These are phyloP conservation scores for Arctocebus calabarensis DNA, from an alignment of 2,797 vertebrate genomes.

Conservation along the genomic window DNA sequence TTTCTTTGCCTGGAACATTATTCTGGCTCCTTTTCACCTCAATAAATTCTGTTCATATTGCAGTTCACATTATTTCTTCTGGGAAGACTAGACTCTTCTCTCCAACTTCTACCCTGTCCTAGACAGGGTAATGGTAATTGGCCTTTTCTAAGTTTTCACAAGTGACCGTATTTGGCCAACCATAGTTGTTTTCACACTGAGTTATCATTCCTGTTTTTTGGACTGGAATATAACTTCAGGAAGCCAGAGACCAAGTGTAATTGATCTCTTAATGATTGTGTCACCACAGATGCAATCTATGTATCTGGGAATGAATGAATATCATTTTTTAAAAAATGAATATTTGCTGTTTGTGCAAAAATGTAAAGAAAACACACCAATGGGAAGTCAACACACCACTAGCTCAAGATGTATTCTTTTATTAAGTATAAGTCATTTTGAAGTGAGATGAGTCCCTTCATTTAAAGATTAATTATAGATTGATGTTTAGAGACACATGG, in stretches of 20 bases:
- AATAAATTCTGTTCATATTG: background rate
- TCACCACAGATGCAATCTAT: background rate
- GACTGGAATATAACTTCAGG: slow-evolving; percentile 56
- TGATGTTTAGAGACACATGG: background rate
- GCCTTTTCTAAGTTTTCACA: background rate
- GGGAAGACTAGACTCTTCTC: background rate
- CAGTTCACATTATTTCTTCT: background rate
- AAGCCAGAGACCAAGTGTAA: background rate
- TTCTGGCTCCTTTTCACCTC: background rate
- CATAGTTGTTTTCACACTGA: background rate
- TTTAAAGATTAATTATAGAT: background rate
- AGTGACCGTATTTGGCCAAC: background rate
- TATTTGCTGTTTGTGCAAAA: background rate
- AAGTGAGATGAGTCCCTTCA: background rate
- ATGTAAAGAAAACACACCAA: background rate
- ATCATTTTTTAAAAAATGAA: background rate
- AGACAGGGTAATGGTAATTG: background rate
- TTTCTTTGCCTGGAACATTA: background rate
- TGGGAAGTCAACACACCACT: background rate
- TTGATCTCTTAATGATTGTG: background rate
- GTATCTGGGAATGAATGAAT: background rate
- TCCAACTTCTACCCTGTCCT: background rate
- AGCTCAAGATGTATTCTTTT: background rate
- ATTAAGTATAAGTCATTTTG: background rate
- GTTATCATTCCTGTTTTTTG: slow-evolving; percentile 52